Percentiles rank a stretch among this genome's conserved stretches.
These are phyloP conservation scores for Automeris io DNA, from an alignment of 2,888 invertebrate species.

Conservation along the genomic window DNA sequence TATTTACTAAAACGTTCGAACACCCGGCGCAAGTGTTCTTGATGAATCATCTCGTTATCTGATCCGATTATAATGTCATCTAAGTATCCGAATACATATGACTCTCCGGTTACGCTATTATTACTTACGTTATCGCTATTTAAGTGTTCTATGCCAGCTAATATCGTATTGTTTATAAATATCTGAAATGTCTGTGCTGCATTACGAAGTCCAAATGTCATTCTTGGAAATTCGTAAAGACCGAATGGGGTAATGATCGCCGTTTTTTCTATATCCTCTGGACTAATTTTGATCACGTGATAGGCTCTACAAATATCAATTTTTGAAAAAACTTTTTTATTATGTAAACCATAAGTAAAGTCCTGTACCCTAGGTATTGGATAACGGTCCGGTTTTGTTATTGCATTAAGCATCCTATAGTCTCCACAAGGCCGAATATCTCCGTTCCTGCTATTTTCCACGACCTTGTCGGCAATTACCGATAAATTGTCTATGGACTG, in stretches of 20 bases:
- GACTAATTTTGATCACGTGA: slow-evolving; percentile 6
- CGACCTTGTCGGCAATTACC: too few species aligned
- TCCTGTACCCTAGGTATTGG: slow-evolving; percentile 14
- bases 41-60: background rate
- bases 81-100: slow-evolving; percentile 3
- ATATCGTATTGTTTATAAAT: slow-evolving; percentile 1
- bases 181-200: slow-evolving; percentile 4
- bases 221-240: slow-evolving; percentile 29
- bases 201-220: slow-evolving; percentile 27
- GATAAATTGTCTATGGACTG: too few species aligned
- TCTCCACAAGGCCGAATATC: slow-evolving; percentile 27
- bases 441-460: too few species aligned
- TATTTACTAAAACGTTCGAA: slow-evolving; percentile 2
- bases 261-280: slow-evolving; percentile 13
- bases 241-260: slow-evolving; percentile 15
- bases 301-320: slow-evolving; percentile 13
- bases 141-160: slow-evolving; percentile 4
- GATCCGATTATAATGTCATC: slow-evolving; percentile 5
- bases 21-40: slow-evolving; percentile 4
- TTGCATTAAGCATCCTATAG: slow-evolving; percentile 14
- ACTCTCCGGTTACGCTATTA: too few species aligned
- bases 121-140: too few species aligned
- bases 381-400: slow-evolving; percentile 17
- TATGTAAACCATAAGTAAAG: slow-evolving; percentile 10
- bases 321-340: slow-evolving; percentile 11